phyloP scores from a whole-genome alignment of 2,113 vertebrate species.

The Vulpes lagopus region DNA sequence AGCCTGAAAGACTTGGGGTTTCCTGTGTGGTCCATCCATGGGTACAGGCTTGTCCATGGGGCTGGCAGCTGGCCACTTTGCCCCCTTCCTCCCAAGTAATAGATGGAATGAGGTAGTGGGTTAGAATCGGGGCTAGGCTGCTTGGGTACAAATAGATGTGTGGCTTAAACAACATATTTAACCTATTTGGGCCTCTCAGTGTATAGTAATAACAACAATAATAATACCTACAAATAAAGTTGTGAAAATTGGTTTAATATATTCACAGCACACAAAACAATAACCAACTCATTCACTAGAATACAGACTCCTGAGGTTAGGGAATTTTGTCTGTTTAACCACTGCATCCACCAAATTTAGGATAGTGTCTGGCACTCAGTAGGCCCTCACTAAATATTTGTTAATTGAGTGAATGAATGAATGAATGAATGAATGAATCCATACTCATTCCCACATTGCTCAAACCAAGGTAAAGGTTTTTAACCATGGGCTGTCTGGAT shows the following conservation, averaged over 20 bases:
- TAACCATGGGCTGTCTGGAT: background rate
- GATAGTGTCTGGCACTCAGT: background rate
- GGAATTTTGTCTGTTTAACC: conserved; percentile 49
- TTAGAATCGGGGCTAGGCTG: background rate
- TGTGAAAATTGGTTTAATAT: conserved; percentile 44
- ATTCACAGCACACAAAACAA: background rate
- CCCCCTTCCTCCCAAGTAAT: background rate
- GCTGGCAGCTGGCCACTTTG: background rate
- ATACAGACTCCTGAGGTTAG: background rate
- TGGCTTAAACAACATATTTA: conserved; percentile 41
- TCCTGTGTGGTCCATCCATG: no score
- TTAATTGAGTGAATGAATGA: conserved; percentile 7
- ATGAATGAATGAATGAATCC: background rate
- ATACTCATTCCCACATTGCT: background rate
- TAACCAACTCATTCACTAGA: conserved; percentile 9
- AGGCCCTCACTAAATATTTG: conserved; percentile 53
- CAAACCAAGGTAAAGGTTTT: conserved; percentile 48
- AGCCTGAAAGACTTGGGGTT: background rate
- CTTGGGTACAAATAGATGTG: conserved; percentile 10
- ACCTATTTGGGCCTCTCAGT: background rate
- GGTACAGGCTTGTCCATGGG: background rate
- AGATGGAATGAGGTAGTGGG: background rate
- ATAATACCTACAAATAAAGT: background rate
- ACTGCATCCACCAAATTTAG: conserved; percentile 1
- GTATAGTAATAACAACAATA: background rate